A percentile compares a stretch with the other conserved stretches of the same genome.
phyloP scores from a whole-genome alignment of 1,140 invertebrate species.

The Aphidius gifuensis region DNA sequence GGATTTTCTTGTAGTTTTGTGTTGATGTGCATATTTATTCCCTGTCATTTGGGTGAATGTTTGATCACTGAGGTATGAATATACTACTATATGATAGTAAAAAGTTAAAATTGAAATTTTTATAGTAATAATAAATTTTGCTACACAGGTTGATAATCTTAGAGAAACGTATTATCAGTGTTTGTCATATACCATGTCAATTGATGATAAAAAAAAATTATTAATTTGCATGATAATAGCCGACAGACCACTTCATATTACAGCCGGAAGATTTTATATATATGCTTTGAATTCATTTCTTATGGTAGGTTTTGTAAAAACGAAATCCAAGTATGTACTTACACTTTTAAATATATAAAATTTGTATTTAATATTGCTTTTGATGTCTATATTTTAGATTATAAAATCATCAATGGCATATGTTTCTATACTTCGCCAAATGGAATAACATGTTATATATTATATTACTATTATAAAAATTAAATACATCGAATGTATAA shows the following conservation, averaged over 20 bases:
- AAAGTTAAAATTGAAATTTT: neutral
- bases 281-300: conserved; percentile 10
- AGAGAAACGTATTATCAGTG: conserved; percentile 11
- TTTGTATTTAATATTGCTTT: neutral
- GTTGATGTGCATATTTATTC: neutral
- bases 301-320: conserved; percentile 7
- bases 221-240: conserved; percentile 16
- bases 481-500: conserved; percentile 1
- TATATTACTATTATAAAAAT: conserved; percentile 1
- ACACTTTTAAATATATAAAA: neutral
- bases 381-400: conserved; percentile 14
- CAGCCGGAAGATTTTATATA: conserved; percentile 14
- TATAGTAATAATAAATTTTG: neutral
- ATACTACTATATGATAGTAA: neutral
- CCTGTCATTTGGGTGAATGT: neutral
- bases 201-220: neutral
- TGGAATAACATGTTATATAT: neutral
- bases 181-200: conserved; percentile 15
- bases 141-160: conserved; percentile 2
- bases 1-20: neutral
- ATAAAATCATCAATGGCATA: conserved; percentile 19
- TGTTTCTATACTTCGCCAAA: too few species aligned
- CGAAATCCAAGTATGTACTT: neutral
- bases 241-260: conserved; percentile 10
- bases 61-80: neutral